phyloP scores from a whole-genome alignment of 1,140 invertebrate species.

The Catajapyx aquilonaris region DNA sequence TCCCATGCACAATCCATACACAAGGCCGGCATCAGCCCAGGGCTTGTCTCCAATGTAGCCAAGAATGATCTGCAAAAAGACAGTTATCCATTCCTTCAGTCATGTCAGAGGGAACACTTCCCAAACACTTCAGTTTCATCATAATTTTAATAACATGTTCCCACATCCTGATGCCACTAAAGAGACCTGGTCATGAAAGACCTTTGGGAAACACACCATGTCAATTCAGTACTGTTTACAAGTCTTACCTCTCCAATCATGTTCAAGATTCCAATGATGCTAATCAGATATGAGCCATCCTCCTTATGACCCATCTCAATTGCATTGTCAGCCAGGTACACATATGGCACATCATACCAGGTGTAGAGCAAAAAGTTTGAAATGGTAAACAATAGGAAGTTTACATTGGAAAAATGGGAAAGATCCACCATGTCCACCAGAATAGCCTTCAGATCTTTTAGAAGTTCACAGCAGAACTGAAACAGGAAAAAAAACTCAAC shows the following conservation, averaged over 20 bases:
- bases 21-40: slow-evolving; percentile 44
- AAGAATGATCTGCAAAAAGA: slow-evolving; percentile 44
- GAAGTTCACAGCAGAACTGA: slow-evolving; percentile 45
- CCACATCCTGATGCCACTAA: too few species aligned
- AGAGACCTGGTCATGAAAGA: too few species aligned
- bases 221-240: too few species aligned
- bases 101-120: too few species aligned
- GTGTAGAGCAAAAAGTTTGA: slow-evolving; percentile 71
- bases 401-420: slow-evolving; percentile 47
- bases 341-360: slow-evolving; percentile 75
- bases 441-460: slow-evolving; percentile 54
- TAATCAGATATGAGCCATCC: slow-evolving; percentile 56
- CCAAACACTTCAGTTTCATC: too few species aligned
- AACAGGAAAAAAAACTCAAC: slow-evolving; percentile 14
- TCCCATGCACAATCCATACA: slow-evolving; percentile 58
- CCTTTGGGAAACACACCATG: too few species aligned
- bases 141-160: too few species aligned
- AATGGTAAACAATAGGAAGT: slow-evolving; percentile 55
- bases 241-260: slow-evolving; percentile 57
- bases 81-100: too few species aligned
- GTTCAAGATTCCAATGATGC: slow-evolving; percentile 64
- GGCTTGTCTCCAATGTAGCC: slow-evolving; percentile 68
- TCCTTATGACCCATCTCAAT: slow-evolving; percentile 46
- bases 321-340: slow-evolving; percentile 59
- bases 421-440: slow-evolving; percentile 55